phyloP scores from a whole-genome alignment of 2,797 vertebrate genomes.

The Dipus sagitta region DNA sequence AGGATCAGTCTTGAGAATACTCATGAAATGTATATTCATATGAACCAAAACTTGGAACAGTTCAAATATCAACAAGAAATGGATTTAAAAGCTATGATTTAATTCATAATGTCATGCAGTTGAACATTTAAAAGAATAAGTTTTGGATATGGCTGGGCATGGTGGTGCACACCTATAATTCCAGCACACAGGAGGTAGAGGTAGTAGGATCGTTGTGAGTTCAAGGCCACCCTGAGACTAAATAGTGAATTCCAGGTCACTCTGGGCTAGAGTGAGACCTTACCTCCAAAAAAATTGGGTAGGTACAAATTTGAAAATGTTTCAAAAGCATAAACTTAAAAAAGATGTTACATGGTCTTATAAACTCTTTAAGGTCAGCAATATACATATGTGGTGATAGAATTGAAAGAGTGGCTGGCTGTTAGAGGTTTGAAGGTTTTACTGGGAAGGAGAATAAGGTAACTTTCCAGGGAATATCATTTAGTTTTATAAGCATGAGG shows the following conservation, averaged over 20 bases:
- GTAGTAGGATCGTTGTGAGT: too few relatives aligned
- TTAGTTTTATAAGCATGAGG: neutral
- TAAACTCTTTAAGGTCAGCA: neutral
- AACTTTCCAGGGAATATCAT: neutral
- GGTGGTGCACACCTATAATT: neutral
- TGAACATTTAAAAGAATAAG: neutral
- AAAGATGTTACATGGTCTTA: too few relatives aligned
- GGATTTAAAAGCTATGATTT: neutral
- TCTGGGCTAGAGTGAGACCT: too few relatives aligned
- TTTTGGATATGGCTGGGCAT: neutral
- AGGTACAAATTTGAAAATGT: neutral
- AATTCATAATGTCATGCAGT: neutral
- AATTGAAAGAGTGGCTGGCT: neutral
- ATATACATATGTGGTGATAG: neutral
- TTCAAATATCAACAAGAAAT: conserved; percentile 8
- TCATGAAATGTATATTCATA: neutral
- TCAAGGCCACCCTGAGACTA: too few relatives aligned
- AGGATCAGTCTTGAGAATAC: neutral
- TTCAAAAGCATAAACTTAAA: too few relatives aligned
- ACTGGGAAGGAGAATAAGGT: neutral
- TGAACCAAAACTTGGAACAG: neutral
- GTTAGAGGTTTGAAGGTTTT: neutral
- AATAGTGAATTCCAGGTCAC: too few relatives aligned
- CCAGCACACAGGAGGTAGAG: too few relatives aligned
- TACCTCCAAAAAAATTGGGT: too few relatives aligned